Evolutionary conservation across 2,113 vertebrate species (phyloP).

Genomic region (Psophia crepitans): DNA sequence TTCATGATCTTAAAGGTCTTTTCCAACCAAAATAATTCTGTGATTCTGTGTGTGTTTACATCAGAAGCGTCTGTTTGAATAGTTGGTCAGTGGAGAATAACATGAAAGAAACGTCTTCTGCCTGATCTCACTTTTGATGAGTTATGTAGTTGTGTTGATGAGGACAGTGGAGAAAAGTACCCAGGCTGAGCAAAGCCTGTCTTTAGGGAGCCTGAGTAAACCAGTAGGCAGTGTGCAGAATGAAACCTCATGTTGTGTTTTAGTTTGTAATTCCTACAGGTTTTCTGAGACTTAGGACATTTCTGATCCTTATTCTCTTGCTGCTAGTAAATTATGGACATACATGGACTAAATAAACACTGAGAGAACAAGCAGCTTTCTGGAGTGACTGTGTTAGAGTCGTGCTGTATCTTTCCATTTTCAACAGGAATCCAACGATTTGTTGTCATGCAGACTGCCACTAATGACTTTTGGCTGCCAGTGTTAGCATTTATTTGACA

Average conservation of each 20-base stretch:
- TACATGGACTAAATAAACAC: neutral
- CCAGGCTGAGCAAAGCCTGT: neutral
- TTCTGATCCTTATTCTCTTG: neutral
- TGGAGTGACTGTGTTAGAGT: neutral
- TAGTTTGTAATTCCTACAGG: neutral
- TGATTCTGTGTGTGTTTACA: neutral
- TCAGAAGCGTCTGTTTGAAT: neutral
- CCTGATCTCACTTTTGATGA: neutral
- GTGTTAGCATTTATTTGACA: constrained; percentile 16
- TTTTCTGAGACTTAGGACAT: neutral
- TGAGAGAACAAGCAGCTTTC: neutral
- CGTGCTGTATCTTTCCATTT: neutral
- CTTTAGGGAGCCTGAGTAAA: neutral
- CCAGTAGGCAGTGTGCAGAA: neutral
- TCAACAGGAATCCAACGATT: neutral
- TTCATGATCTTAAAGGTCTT: neutral
- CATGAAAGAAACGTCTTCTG: neutral
- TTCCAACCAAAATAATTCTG: neutral
- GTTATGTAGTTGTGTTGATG: neutral
- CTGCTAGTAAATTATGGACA: neutral
- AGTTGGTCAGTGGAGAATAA: neutral
- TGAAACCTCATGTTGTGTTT: neutral
- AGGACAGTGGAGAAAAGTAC: neutral
- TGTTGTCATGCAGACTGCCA: constrained; percentile 22
- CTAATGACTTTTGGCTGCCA: constrained; percentile 8